Conservation (phyloP, 2,888 invertebrate genomes). For the Ectemnius lituratus region DNA sequence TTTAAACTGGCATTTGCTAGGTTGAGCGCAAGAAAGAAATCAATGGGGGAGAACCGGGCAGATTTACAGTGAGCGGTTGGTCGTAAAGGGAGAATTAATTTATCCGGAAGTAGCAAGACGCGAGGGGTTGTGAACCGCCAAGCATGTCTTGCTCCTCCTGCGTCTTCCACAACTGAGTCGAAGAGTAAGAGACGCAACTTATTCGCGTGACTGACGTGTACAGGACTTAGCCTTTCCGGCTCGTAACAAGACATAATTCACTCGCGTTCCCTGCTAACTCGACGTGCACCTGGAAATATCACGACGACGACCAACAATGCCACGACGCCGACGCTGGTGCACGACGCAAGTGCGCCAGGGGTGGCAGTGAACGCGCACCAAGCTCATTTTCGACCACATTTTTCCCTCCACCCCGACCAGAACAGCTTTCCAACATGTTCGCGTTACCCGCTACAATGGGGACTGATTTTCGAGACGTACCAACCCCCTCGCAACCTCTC, state of each 20-base stretch:
- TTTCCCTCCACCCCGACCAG: neutral
- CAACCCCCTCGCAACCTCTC: no score
- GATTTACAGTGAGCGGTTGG: slow-evolving; percentile 12
- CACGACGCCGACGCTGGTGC: no score
- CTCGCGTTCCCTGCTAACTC: slow-evolving; percentile 19
- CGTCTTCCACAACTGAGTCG: slow-evolving; percentile 12
- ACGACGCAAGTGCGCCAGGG: no score
- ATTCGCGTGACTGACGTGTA: slow-evolving; percentile 40
- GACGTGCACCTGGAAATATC: slow-evolving; percentile 11
- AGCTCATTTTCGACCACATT: neutral
- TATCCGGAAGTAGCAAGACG: neutral
- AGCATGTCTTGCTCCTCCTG: slow-evolving; percentile 20
- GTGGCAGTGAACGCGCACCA: no score
- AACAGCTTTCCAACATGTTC: neutral
- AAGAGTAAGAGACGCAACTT: slow-evolving; percentile 34
- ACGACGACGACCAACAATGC: no score
- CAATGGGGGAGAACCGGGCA: slow-evolving; percentile 21
- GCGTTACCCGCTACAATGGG: neutral
- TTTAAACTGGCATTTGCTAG: no score
- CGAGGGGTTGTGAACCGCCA: no score
- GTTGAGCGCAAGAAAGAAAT: no score
- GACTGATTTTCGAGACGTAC: neutral
- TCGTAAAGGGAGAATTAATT: slow-evolving; percentile 30
- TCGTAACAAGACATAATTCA: slow-evolving; percentile 45
- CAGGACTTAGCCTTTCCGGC: slow-evolving; percentile 40